These are phyloP conservation scores for Amaurobius ferox DNA, from an alignment of 2,888 invertebrate species.

Conservation along the genomic window DNA sequence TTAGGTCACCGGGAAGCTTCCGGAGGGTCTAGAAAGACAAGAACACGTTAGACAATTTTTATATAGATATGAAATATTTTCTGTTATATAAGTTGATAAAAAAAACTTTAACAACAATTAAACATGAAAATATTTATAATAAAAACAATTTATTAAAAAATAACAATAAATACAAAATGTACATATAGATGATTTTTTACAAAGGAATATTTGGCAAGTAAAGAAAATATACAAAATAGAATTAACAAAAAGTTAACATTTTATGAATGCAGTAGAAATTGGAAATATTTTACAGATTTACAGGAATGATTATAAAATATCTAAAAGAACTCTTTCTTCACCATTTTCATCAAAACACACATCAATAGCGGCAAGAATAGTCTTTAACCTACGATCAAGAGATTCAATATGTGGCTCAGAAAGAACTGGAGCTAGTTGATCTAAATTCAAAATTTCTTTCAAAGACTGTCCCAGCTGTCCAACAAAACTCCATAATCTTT, in stretches of 20 bases:
- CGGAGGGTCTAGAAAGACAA: no score
- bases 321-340: conserved; percentile 63
- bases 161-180: conserved; percentile 34
- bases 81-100: no score
- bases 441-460: conserved; percentile 78
- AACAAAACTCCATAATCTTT: conserved; percentile 84
- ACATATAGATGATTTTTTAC: conserved; percentile 46
- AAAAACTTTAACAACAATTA: no score
- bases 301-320: conserved; percentile 24
- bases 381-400: conserved; percentile 85
- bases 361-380: conserved; percentile 85
- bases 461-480: conserved; percentile 84
- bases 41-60: no score
- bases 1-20: no score
- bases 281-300: background rate
- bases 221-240: conserved; percentile 4
- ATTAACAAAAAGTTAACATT: background rate
- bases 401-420: conserved; percentile 86
- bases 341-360: conserved; percentile 72
- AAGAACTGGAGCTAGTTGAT: conserved; percentile 82
- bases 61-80: no score
- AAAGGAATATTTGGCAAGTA: conserved; percentile 35
- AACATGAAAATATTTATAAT: background rate
- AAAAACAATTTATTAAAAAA: conserved; percentile 7
- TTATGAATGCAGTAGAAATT: background rate